Evolutionary conservation across 2,888 invertebrate genomes (phyloP), one percentile per base, ranked within the genome.

Genomic region (Autographa gamma): DNA sequence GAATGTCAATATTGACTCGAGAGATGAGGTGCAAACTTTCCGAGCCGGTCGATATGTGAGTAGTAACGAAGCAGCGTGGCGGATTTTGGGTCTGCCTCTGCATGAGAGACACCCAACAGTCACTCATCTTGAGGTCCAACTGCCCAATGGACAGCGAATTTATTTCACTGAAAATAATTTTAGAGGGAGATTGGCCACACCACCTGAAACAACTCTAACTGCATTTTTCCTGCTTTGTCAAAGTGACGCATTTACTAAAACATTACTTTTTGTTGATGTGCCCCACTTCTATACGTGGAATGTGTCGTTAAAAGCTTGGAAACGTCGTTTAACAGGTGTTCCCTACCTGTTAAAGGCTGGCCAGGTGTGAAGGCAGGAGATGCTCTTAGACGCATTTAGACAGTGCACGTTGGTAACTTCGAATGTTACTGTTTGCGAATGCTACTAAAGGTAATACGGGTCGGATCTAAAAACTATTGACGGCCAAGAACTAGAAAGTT

Each of bases 141-240:
- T 85, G 38, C 62, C 66, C 1, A 86, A 86, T 76, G 81, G 86
- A 59, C 67, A 84, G 61, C 67, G 90, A 41, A 80, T 91, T 38
- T 89, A 87, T 66, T 90, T 91, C 63, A 89, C 85, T 64, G 65
- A 76, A 69, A 76, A 71, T 13, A 90, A 86, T 84, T 79, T 83
- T 62, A 70, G 58, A 64, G 71, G 78, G 71, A 79, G 77, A 79
- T 69, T 83, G 18, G 68, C 73, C 8, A 19, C 71, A 63, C 83
- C 83, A 76, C 83, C 80, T 56, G 79, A 74, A 43, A 85, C 81
- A 19, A 89, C 88, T 64, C 79, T 91, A 48, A 83, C 82, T 48
- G 68, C 58, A 43, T 91, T 91, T 80, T 91, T 92, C 66, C 54
- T 75, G 38, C 77, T 90, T 7, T 91, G 89, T 66, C 66, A 85